Base-by-base conservation (phyloP, 2,888 invertebrate genomes). In the Arenicola marina region DNA sequence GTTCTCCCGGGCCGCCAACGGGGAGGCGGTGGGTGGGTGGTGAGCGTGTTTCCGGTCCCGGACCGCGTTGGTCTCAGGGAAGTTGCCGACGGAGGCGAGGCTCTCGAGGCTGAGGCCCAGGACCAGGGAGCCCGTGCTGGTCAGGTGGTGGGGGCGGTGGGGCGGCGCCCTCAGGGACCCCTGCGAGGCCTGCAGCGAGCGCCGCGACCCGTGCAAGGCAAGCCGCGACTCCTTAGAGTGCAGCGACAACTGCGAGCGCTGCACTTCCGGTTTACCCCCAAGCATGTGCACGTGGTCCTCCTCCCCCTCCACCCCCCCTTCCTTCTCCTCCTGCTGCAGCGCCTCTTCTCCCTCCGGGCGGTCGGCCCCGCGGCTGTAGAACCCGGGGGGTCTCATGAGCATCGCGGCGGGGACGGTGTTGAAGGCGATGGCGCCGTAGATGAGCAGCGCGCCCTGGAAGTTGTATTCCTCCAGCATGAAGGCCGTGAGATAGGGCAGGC, bases 381-480 rank as follows among this genome's bases (percentile, higher is more conserved):
- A 48, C 18, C 7, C 26, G 11, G 26, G 15, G 26, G 69, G 69
- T 7, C 69, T 56, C 31, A 69, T 54, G 1, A 69, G 62, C 48
- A 63, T 51, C 3, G 61, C 62, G 3, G 57, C 66, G 15, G 65
- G 60, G 4, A 67, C 48, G 15, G 63, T 51, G 44, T 69, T 61
- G 3, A 69, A 56, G 4, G 54, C 43, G 38, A 66, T 29, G 1
- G 43, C 67, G 4, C 63, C 45, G 48, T 63, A 69, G 26, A 69
- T 57, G 7, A 69, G 46, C n/a, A 69, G 26, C 28, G 61, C 64
- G 31, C 67, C 67, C 29, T 51, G 24, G 34, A 63, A 59, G 0
- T 51, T 48, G 43, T 56, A 66, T n/a, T 56, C 60, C 18, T 60
- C 55, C 18, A 59, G 51, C 21, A 62, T 34, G 26, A 32, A 43